Percentiles rank a stretch among this genome's conserved stretches.
Evolutionary conservation across 2,113 vertebrate genomes (phyloP).

Genomic region (Megalops atlanticus): DNA sequence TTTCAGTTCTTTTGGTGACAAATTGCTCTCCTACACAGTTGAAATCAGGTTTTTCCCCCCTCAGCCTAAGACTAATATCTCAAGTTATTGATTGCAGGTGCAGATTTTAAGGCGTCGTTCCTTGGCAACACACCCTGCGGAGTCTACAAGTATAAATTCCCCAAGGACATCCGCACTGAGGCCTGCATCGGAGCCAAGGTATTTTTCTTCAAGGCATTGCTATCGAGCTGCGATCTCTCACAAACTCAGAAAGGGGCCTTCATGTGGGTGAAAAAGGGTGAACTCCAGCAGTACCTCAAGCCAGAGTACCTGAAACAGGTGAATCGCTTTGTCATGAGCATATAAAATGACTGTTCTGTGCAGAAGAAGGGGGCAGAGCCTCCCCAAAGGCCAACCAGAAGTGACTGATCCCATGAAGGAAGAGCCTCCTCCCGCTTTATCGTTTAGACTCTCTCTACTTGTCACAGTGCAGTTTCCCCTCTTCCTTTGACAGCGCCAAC

Average conservation of each 20-base stretch:
- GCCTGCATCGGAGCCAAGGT: conserved; percentile 79
- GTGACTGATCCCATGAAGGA: conserved; percentile 4
- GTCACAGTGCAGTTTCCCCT: too few relatives aligned
- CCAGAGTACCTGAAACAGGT: conserved; percentile 83
- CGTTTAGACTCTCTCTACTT: too few relatives aligned
- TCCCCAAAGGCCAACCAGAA: neutral
- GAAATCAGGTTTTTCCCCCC: neutral
- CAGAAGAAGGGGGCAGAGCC: neutral
- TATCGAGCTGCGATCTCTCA: conserved; percentile 61
- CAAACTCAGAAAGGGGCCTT: conserved; percentile 48
- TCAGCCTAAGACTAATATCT: neutral
- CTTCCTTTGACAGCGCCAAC: too few relatives aligned
- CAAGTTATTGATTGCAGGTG: conserved; percentile 60
- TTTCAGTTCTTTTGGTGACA: neutral
- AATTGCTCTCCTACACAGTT: neutral
- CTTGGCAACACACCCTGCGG: conserved; percentile 91
- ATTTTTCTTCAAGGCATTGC: conserved; percentile 96
- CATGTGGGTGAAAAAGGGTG: conserved; percentile 84
- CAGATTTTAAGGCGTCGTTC: conserved; percentile 76
- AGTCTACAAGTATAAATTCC: conserved; percentile 94
- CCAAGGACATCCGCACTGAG: conserved; percentile 74
- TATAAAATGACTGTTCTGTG: conserved; percentile 60
- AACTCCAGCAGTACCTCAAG: conserved; percentile 84
- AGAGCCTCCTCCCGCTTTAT: too few relatives aligned
- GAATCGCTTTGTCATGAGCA: conserved; percentile 73